These are phyloP conservation scores for Panurus biarmicus DNA, from an alignment of 2,113 vertebrate species.

Conservation along the genomic window DNA sequence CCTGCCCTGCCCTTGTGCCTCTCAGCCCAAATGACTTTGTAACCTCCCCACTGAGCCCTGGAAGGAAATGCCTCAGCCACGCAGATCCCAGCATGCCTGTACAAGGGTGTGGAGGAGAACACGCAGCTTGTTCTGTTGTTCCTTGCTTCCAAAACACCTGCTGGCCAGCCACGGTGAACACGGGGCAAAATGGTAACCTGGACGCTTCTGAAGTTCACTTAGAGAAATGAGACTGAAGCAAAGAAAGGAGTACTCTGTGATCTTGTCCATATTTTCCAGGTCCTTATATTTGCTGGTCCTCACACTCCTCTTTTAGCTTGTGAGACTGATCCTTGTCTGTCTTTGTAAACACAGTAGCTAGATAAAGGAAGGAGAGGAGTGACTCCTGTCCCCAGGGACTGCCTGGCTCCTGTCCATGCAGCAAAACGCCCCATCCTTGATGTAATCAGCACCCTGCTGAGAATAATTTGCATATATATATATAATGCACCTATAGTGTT, in stretches of 20 bases:
- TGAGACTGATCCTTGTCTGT: neutral
- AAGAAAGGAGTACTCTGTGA: neutral
- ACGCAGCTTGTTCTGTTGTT: accelerated
- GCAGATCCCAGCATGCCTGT: neutral
- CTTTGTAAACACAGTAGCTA: neutral
- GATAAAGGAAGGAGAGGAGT: neutral
- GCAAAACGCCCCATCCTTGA: neutral
- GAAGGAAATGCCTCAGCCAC: neutral
- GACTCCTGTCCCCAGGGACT: neutral
- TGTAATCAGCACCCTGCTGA: neutral
- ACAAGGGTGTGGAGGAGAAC: neutral
- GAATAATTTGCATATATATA: neutral
- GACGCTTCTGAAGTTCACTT: accelerated
- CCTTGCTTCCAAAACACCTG: neutral
- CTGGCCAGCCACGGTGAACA: neutral
- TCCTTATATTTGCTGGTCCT: neutral
- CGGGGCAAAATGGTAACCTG: neutral
- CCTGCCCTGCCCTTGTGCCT: neutral
- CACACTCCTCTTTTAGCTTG: neutral
- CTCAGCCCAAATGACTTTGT: neutral
- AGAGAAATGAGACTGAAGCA: accelerated
- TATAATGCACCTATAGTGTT: neutral
- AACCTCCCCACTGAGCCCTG: neutral
- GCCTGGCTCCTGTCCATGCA: neutral
- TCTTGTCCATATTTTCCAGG: accelerated